These are phyloP conservation scores for Triplophysa tibetana DNA, from an alignment of 2,113 vertebrate species.

Conservation along the genomic window DNA sequence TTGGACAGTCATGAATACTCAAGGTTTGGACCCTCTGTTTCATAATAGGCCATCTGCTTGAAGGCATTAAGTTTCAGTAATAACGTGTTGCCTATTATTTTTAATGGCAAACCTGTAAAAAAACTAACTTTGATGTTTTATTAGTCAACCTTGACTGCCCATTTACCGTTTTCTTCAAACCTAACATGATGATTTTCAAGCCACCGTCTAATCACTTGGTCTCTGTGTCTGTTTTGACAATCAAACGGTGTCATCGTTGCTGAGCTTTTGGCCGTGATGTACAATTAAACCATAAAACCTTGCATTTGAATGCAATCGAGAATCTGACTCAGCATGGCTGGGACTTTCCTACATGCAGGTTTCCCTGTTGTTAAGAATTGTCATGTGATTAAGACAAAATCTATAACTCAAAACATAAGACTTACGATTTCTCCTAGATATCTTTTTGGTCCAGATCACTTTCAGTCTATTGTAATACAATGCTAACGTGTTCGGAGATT, in stretches of 20 bases:
- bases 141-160: slow-evolving; percentile 9
- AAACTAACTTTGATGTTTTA: slow-evolving; percentile 35
- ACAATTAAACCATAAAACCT: slow-evolving; percentile 5
- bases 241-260: background rate
- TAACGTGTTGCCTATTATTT: slow-evolving; percentile 9
- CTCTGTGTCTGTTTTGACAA: slow-evolving; percentile 19
- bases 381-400: too few relatives aligned
- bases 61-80: slow-evolving; percentile 6
- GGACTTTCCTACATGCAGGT: background rate
- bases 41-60: background rate
- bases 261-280: slow-evolving; percentile 17
- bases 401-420: too few relatives aligned
- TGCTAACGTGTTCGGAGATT: too few relatives aligned
- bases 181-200: background rate
- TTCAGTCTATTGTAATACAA: too few relatives aligned
- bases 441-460: too few relatives aligned
- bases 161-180: background rate
- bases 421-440: too few relatives aligned
- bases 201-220: slow-evolving; percentile 24
- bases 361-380: background rate
- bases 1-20: background rate
- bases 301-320: slow-evolving; percentile 37
- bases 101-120: slow-evolving; percentile 26
- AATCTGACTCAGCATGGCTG: background rate
- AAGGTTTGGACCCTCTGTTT: background rate